Base-by-base conservation (phyloP, 2,113 vertebrate genomes). In the Varanus komodoensis region DNA sequence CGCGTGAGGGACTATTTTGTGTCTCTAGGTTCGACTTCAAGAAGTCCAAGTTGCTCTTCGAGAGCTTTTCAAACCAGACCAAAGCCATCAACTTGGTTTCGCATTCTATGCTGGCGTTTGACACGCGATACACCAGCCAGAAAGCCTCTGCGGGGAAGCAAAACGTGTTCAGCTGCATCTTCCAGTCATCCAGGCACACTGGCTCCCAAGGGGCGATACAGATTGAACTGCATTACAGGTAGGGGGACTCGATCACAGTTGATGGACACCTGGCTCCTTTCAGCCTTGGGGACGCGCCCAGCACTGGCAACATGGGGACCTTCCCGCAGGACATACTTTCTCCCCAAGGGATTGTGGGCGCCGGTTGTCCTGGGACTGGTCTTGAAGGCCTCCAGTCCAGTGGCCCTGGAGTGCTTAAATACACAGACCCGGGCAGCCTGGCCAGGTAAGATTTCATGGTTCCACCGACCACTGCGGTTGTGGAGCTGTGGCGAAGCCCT, bases 191-290 rank as follows among this genome's bases (percentile, higher is more conserved):
- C 21, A 99, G 97, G 94, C 98, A 97, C 1, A 98, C 97, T 5
- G 95, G 93, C 1, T 98, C 98, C 94, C 97, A 97, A 6, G 99
- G 98, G 0, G 97, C 98, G 0, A 98, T 99, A 85, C 99, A 99
- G 95, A 98, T 99, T 17, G 99, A 99, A 69, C 94, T 99, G 32
- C 99, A 99, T 91, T 99, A 98, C 94, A 98, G 99, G 99, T 99
- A 95, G 48, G 91, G 54, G 67, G 8, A 23, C 1, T 7, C 0
- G 11, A 29, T 32, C 81, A 5, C 6, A 1, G 11, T 44, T 34
- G 5, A n/a, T 27, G 21, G 17, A 71, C 29, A 52, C 14, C 67
- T 25, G 34, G 34, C 19, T 4, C 25, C 38, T 19, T 1, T 25
- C 4, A 27, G 54, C 14, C 79, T 15, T 34, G 32, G 73, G 14